These are phyloP conservation scores for Silurus glanis DNA, from an alignment of 2,113 vertebrate genomes.

Conservation along the genomic window DNA sequence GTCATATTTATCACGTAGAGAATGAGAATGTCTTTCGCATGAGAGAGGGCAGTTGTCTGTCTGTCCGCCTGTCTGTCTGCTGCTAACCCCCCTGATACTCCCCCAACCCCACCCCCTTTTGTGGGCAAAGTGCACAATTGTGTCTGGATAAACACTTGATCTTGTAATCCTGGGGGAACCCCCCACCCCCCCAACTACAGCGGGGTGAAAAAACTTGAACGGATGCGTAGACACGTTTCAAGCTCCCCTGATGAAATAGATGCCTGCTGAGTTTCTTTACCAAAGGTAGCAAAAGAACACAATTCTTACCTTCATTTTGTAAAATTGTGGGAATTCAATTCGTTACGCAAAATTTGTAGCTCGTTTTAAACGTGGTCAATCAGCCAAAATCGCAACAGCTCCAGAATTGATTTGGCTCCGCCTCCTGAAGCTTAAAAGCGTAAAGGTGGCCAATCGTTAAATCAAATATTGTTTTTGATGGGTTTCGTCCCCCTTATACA, in stretches of 20 bases:
- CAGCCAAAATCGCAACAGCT: neutral
- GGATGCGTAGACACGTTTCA: too few species aligned
- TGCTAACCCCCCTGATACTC: slow-evolving; percentile 64
- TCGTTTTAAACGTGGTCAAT: neutral
- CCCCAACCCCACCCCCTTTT: slow-evolving; percentile 31
- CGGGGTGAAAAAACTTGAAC: too few species aligned
- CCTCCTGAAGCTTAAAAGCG: neutral
- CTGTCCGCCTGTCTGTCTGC: slow-evolving; percentile 70
- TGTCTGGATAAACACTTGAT: slow-evolving; percentile 87
- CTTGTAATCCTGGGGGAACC: slow-evolving; percentile 62
- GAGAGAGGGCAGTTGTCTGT: slow-evolving; percentile 87
- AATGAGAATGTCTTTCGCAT: slow-evolving; percentile 89
- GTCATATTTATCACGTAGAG: slow-evolving; percentile 93
- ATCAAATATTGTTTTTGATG: neutral
- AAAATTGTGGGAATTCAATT: slow-evolving; percentile 64
- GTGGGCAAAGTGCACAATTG: slow-evolving; percentile 91
- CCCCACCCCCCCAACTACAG: too few species aligned
- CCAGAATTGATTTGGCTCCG: neutral
- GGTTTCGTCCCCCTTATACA: neutral
- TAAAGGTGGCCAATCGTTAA: neutral
- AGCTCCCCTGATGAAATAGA: slow-evolving; percentile 51
- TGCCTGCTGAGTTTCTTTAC: slow-evolving; percentile 89
- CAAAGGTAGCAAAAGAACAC: slow-evolving; percentile 89
- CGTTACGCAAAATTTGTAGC: too few species aligned
- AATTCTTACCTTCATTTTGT: slow-evolving; percentile 26